Conservation (phyloP, 1,140 invertebrate species). For the Limonius californicus region DNA sequence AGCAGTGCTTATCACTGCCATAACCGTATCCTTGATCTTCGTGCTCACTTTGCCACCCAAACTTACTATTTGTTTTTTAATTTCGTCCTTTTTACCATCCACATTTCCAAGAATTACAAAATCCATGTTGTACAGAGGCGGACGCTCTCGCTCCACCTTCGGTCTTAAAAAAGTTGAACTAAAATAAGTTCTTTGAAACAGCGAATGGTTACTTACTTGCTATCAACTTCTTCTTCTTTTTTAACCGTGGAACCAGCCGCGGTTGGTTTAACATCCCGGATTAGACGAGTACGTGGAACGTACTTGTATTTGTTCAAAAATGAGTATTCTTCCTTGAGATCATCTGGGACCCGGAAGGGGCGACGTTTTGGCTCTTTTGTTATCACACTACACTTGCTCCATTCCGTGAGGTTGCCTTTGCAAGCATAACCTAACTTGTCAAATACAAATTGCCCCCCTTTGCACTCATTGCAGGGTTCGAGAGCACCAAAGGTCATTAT, state of each 20-base stretch:
- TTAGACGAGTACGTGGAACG: slow-evolving; percentile 58
- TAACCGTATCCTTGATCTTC: slow-evolving; percentile 62
- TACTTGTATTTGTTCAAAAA: slow-evolving; percentile 69
- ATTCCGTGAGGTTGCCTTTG: slow-evolving; percentile 78
- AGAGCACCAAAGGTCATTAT: slow-evolving; percentile 84
- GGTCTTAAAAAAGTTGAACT: slow-evolving; percentile 47
- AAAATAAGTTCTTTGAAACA: background rate
- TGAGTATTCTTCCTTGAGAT: slow-evolving; percentile 56
- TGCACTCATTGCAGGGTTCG: slow-evolving; percentile 75
- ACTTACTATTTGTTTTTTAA: slow-evolving; percentile 66
- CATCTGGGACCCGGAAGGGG: slow-evolving; percentile 69
- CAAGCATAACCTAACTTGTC: slow-evolving; percentile 77
- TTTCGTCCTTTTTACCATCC: slow-evolving; percentile 55
- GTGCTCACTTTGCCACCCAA: slow-evolving; percentile 71
- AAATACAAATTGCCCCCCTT: slow-evolving; percentile 66
- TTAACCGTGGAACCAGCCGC: slow-evolving; percentile 51
- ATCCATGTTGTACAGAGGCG: slow-evolving; percentile 73
- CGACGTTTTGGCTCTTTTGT: slow-evolving; percentile 69
- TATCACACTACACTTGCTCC: slow-evolving; percentile 80
- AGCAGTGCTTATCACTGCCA: slow-evolving; percentile 73
- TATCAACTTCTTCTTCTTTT: slow-evolving; percentile 50
- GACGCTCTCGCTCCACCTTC: slow-evolving; percentile 55
- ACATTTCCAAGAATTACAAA: slow-evolving; percentile 71
- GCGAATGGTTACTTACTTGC: slow-evolving; percentile 30
- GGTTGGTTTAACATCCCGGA: slow-evolving; percentile 57